Evolutionary conservation across 1,140 invertebrate species (phyloP).

Genomic region (Helicoverpa armigera): DNA sequence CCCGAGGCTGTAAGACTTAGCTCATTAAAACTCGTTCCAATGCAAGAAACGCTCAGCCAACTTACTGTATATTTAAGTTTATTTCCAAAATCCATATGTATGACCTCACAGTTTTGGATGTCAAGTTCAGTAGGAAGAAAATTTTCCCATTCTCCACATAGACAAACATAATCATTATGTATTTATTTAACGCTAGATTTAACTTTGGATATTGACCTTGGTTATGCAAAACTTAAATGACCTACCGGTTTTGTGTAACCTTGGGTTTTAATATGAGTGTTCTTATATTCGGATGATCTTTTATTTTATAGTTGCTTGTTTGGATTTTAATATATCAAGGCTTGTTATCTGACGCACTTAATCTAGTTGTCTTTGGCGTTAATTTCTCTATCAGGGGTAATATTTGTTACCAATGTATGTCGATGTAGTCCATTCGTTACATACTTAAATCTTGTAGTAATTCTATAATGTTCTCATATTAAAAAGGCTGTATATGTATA

Average conservation of each 20-base stretch:
- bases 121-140: conserved; percentile 4
- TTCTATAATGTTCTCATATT: too few relatives aligned
- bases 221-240: conserved; percentile 24
- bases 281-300: background rate
- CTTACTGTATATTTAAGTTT: background rate
- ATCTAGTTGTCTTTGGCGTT: too few relatives aligned
- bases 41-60: background rate
- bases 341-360: background rate
- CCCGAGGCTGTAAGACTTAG: background rate
- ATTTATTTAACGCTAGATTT: background rate
- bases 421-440: too few relatives aligned
- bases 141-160: background rate
- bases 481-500: too few relatives aligned
- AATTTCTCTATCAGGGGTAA: too few relatives aligned
- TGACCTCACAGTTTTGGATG: background rate
- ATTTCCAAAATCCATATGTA: conserved; percentile 4
- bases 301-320: background rate
- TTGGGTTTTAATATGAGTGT: conserved; percentile 7
- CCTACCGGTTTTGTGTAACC: conserved; percentile 24
- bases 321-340: background rate
- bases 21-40: background rate
- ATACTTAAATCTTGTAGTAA: too few relatives aligned
- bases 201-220: conserved; percentile 30
- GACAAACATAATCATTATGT: conserved; percentile 8
- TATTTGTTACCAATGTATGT: too few relatives aligned